Evolutionary conservation across 2,888 invertebrate species (phyloP).

Genomic region (Drosophila rubida): DNA sequence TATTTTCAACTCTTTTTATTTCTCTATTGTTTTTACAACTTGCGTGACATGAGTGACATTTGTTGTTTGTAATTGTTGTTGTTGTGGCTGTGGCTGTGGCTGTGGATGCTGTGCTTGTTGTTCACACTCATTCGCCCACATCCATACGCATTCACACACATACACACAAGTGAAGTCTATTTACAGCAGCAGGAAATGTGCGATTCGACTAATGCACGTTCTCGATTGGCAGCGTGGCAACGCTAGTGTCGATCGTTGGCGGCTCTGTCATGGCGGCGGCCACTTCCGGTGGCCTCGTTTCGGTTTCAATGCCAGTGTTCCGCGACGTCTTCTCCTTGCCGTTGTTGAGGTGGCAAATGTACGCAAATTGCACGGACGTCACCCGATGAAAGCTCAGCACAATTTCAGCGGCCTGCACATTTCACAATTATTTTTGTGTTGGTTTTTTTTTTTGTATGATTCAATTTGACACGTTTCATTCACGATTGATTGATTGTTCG

Average conservation of each 20-base stretch:
- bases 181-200: slow-evolving; percentile 25
- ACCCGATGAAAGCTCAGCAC: slow-evolving; percentile 90
- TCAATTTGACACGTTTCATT: slow-evolving; percentile 43
- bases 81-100: slow-evolving; percentile 18
- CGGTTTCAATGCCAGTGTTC: slow-evolving; percentile 39
- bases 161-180: slow-evolving; percentile 16
- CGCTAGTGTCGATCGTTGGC: not conserved
- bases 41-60: slow-evolving; percentile 30
- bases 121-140: slow-evolving; percentile 8
- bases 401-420: slow-evolving; percentile 88
- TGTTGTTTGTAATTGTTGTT: slow-evolving; percentile 25
- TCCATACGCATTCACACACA: slow-evolving; percentile 7
- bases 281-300: slow-evolving; percentile 18
- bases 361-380: slow-evolving; percentile 88
- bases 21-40: slow-evolving; percentile 22
- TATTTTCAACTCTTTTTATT: not conserved
- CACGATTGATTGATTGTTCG: slow-evolving; percentile 25
- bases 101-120: slow-evolving; percentile 18
- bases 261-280: not conserved
- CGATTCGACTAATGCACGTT: slow-evolving; percentile 26
- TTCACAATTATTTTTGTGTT: slow-evolving; percentile 15
- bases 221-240: slow-evolving; percentile 16
- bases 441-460: slow-evolving; percentile 27
- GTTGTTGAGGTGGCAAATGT: slow-evolving; percentile 63
- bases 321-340: slow-evolving; percentile 32